A percentile compares a stretch with the other conserved stretches of the same genome.
Conservation (phyloP, 1,140 invertebrate species). For the Dufourea novaeangliae region DNA sequence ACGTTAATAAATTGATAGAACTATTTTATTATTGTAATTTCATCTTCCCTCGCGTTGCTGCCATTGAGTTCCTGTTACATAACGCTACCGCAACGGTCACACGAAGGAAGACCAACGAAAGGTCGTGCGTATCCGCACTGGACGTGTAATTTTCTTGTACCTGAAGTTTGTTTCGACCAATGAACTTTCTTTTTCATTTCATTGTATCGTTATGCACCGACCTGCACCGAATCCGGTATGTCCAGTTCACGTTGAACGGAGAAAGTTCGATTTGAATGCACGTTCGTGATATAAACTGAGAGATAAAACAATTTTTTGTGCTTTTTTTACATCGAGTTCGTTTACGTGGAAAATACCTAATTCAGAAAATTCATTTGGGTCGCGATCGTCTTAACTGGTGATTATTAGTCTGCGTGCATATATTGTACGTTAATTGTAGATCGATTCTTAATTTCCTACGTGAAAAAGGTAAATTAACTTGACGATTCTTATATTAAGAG, state of each 20-base stretch:
- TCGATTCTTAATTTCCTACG: too few species aligned
- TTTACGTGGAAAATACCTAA: too few species aligned
- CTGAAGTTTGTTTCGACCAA: not conserved
- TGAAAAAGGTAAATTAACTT: too few species aligned
- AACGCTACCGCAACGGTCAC: not conserved
- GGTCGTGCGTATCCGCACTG: not conserved
- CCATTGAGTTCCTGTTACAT: conserved; percentile 2
- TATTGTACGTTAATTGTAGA: too few species aligned
- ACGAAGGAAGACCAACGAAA: not conserved
- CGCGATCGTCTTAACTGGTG: not conserved
- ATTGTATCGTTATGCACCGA: not conserved
- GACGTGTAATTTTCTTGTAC: too few species aligned
- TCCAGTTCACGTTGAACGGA: conserved; percentile 2
- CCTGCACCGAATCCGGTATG: not conserved
- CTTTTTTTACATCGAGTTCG: too few species aligned
- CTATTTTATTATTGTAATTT: conserved; percentile 11
- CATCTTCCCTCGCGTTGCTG: conserved; percentile 7
- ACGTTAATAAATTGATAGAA: not conserved
- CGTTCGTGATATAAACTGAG: too few species aligned
- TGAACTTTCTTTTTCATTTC: not conserved
- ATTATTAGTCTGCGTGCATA: too few species aligned
- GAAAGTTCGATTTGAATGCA: conserved; percentile 20
- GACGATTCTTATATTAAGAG: too few species aligned
- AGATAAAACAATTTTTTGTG: too few species aligned
- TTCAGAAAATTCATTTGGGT: too few species aligned